Evolutionary conservation across 2,888 invertebrate genomes (phyloP).

Genomic region (Drosophila conformis): DNA sequence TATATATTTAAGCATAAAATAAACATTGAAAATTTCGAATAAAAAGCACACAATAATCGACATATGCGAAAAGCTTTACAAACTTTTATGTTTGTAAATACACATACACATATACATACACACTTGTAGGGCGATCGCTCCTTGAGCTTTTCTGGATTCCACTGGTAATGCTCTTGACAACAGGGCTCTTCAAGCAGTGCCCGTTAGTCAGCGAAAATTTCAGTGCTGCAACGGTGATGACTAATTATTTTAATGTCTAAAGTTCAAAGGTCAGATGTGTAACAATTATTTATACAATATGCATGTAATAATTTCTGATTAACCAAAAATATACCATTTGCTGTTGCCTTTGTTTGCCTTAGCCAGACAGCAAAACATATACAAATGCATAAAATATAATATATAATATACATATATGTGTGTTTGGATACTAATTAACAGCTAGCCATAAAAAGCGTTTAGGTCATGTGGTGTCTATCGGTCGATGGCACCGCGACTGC

Average conservation of each 20-base stretch:
- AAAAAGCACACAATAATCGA: background rate
- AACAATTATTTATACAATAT: background rate
- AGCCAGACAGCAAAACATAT: background rate
- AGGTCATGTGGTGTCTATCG: constrained; percentile 19
- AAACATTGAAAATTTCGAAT: background rate
- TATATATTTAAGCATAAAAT: constrained; percentile 2
- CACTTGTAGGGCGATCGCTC: background rate
- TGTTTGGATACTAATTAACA: constrained; percentile 6
- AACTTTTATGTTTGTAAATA: background rate
- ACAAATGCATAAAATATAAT: background rate
- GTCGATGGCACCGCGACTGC: constrained; percentile 39
- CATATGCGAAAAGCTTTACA: background rate
- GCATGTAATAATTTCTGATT: constrained; percentile 4
- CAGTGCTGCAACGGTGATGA: background rate
- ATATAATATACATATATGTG: background rate
- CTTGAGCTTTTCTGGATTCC: background rate
- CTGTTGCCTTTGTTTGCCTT: constrained; percentile 10
- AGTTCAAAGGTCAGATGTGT: constrained; percentile 2
- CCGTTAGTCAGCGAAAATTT: constrained; percentile 7
- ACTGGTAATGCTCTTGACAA: background rate
- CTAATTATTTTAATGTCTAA: background rate
- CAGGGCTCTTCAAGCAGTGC: background rate
- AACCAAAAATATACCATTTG: background rate
- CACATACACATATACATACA: background rate
- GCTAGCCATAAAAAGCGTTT: constrained; percentile 12